Evolutionary conservation across 1,140 invertebrate genomes (phyloP).

Genomic region (Diabrotica virgifera): DNA sequence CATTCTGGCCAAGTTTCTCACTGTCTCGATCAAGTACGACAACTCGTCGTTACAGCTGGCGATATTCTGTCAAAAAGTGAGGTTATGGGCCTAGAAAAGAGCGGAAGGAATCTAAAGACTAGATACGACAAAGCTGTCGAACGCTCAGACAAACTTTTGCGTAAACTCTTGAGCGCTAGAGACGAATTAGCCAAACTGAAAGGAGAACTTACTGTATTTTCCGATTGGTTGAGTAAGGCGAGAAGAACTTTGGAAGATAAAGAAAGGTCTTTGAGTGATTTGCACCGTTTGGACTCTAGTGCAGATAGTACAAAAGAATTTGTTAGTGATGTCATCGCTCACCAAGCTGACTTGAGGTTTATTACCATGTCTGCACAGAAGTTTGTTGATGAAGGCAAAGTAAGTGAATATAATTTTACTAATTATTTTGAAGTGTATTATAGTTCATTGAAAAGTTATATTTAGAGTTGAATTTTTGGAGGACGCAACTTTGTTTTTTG

Average conservation of each 20-base stretch:
- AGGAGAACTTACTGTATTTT: constrained; percentile 75
- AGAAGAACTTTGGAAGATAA: constrained; percentile 79
- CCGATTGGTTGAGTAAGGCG: constrained; percentile 79
- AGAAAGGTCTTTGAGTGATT: constrained; percentile 76
- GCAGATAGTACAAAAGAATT: constrained; percentile 79
- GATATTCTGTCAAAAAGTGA: constrained; percentile 89
- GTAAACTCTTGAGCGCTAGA: constrained; percentile 71
- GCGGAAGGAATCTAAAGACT: constrained; percentile 76
- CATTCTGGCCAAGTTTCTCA: constrained; percentile 82
- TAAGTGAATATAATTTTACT: constrained; percentile 34
- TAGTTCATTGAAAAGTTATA: no score
- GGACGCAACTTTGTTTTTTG: no score
- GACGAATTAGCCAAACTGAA: constrained; percentile 88
- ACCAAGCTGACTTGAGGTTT: constrained; percentile 90
- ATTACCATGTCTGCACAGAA: constrained; percentile 94
- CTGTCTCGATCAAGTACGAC: constrained; percentile 87
- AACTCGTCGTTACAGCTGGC: constrained; percentile 83
- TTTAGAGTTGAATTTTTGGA: no score
- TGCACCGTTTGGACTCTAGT: constrained; percentile 69
- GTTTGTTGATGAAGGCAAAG: constrained; percentile 90
- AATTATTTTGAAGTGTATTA: no score
- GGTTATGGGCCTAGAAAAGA: constrained; percentile 79
- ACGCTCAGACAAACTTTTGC: constrained; percentile 73
- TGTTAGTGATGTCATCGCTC: constrained; percentile 90
- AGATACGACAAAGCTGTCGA: constrained; percentile 79